phyloP scores from a whole-genome alignment of 1,140 invertebrate genomes.

The Dreissena rostriformis region DNA sequence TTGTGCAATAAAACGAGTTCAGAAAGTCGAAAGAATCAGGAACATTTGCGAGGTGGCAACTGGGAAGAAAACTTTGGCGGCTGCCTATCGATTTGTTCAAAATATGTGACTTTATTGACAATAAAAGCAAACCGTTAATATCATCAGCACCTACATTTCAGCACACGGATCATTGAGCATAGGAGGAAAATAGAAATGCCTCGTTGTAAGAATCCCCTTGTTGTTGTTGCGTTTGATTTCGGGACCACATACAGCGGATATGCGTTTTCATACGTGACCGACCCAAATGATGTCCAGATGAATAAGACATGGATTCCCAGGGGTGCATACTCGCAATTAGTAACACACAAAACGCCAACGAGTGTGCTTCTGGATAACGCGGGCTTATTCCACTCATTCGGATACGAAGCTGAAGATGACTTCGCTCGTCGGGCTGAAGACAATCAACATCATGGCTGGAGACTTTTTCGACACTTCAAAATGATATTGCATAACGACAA shows the following conservation, averaged over 20 bases:
- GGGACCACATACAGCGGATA: conserved; percentile 36
- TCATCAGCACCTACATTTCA: too few species aligned
- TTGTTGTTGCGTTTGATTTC: conserved; percentile 34
- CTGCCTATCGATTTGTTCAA: too few species aligned
- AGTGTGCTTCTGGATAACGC: conserved; percentile 33
- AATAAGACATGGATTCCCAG: conserved; percentile 41
- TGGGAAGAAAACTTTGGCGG: too few species aligned
- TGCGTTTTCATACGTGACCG: conserved; percentile 5
- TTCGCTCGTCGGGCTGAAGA: neutral
- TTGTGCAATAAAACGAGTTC: too few species aligned
- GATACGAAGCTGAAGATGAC: conserved; percentile 8
- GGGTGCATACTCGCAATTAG: neutral
- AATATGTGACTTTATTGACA: too few species aligned
- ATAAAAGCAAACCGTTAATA: too few species aligned
- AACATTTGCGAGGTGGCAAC: too few species aligned
- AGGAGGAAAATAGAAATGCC: too few species aligned
- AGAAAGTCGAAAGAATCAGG: too few species aligned
- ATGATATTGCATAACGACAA: neutral
- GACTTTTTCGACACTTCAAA: conserved; percentile 5
- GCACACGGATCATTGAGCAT: too few species aligned
- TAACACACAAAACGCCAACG: conserved; percentile 35
- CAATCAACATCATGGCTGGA: neutral
- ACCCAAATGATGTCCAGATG: conserved; percentile 1
- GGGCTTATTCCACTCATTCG: conserved; percentile 18
- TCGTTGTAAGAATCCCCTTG: neutral